Evolutionary conservation across 2,888 invertebrate species (phyloP).

Genomic region (Cerceris rybyensis): DNA sequence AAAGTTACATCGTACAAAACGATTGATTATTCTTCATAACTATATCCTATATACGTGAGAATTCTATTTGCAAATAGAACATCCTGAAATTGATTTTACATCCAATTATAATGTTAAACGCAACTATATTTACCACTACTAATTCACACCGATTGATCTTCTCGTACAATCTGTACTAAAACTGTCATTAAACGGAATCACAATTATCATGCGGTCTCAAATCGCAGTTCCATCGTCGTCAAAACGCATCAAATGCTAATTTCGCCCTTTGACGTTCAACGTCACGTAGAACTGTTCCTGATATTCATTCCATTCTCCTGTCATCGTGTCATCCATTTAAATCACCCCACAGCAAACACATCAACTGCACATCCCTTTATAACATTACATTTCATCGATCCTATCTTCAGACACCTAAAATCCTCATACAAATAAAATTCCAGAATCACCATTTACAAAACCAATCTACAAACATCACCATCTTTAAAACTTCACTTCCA

Average conservation of each 20-base stretch:
- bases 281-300: background rate
- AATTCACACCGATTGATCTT: no score
- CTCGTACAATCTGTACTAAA: background rate
- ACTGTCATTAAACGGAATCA: conserved; percentile 8
- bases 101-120: no score
- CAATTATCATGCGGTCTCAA: conserved; percentile 32
- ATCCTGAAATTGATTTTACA: no score
- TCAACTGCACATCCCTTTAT: background rate
- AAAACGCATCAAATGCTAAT: conserved; percentile 18
- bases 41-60: background rate
- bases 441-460: no score
- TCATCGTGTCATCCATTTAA: conserved; percentile 4
- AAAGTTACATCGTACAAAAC: conserved; percentile 14
- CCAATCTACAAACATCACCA: no score
- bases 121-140: no score
- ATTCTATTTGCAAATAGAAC: background rate
- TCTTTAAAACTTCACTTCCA: no score
- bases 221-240: conserved; percentile 32
- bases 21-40: no score
- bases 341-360: conserved; percentile 1
- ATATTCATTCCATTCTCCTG: conserved; percentile 2
- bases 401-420: background rate
- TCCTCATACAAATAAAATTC: no score
- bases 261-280: background rate
- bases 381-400: background rate